These are phyloP conservation scores for Listronotus oregonensis DNA, from an alignment of 1,140 invertebrate species.

Conservation along the genomic window DNA sequence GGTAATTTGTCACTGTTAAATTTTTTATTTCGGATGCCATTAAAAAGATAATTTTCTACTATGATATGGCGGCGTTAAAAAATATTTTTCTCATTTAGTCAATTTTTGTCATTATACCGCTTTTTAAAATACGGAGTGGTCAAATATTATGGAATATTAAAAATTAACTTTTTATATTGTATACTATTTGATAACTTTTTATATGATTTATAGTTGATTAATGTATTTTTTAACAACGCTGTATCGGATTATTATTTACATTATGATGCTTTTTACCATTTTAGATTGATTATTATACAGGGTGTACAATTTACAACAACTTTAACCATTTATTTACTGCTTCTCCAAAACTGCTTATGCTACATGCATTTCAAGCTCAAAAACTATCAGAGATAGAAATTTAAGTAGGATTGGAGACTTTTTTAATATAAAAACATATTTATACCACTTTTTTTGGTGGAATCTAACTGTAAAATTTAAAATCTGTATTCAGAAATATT, in stretches of 20 bases:
- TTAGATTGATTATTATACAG: not conserved
- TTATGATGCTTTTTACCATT: slow-evolving; percentile 3
- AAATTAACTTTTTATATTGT: not conserved
- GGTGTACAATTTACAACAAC: not conserved
- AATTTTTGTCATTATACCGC: not conserved
- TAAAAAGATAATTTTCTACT: not conserved
- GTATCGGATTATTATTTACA: too few species aligned
- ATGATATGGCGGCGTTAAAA: not conserved
- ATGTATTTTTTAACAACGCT: too few species aligned
- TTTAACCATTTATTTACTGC: too few species aligned
- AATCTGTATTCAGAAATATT: too few species aligned
- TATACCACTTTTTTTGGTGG: too few species aligned
- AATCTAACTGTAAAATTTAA: too few species aligned
- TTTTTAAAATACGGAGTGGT: not conserved
- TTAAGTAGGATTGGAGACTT: too few species aligned
- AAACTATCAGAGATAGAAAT: too few species aligned
- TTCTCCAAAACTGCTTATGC: too few species aligned
- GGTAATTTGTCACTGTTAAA: not conserved
- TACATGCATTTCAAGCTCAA: too few species aligned
- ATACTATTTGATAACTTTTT: not conserved
- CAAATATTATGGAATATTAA: too few species aligned
- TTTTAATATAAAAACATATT: too few species aligned
- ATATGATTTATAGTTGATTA: not conserved
- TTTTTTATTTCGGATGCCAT: slow-evolving; percentile 5
- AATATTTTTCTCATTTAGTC: not conserved